Evolutionary conservation across 2,113 vertebrate genomes (phyloP), one percentile per base, ranked within the genome.

Genomic region (Anolis sagrei): DNA sequence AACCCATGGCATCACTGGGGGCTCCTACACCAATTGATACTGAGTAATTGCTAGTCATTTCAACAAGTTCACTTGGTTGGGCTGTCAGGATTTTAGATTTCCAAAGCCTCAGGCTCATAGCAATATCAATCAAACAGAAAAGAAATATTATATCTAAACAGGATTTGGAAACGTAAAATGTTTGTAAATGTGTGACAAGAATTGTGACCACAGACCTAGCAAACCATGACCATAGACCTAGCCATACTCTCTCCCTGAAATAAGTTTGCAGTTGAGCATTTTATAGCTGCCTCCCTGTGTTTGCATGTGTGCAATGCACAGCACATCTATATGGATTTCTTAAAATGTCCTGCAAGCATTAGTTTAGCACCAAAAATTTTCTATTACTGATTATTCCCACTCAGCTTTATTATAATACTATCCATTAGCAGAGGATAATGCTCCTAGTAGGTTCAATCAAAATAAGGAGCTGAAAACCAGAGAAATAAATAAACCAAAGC

Each of bases 331-430:
- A 84, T 83, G 68, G 75, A 76, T 92, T 89, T 80, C 83, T 81
- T 36, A 58, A 81, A 79, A 83, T 91, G 74, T 83, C 83, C 89
- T 89, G 81, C 32, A 64, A 66, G 87, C 87, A 54, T n/a, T 83
- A 82, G 80, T 79, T 86, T 75, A 90, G 86, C 21, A 85, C 73
- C 80, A 82, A 54, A 51, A 90, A 78, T 78, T 74, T 21, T 58
- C 72, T 87, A 82, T 16, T 68, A 74, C 79, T 6, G 34, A 83
- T 16, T 7, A 10, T 29, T 5, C 64, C 86, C 69, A 72, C 39
- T 89, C 49, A 86, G 75, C 27, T 74, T 68, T 48, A 80, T 80
- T 72, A 0, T 27, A 89, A 75, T 44, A 90, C 39, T 62, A 76
- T 73, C 73, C 39, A 84, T n/a, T 25, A 7, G 1, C 82, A n/a